A percentile compares a stretch with the other conserved stretches of the same genome.
Evolutionary conservation across 2,888 invertebrate species (phyloP).

Genomic region (Tenthredo mesomela): DNA sequence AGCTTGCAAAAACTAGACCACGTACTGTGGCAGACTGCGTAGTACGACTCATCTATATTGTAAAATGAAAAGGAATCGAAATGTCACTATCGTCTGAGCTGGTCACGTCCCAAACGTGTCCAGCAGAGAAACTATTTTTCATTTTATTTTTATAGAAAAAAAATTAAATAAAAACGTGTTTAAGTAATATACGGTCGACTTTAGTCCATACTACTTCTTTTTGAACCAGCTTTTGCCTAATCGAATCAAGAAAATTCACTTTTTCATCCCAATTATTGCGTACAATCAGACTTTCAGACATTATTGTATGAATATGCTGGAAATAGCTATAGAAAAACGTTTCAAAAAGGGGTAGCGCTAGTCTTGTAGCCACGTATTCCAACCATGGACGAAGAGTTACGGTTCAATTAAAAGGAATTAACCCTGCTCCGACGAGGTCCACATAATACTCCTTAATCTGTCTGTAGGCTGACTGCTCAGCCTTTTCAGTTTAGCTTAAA

Average conservation of each 20-base stretch:
- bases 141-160: background rate
- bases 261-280: background rate
- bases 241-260: background rate
- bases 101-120: background rate
- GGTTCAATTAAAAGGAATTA: constrained; percentile 25
- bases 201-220: background rate
- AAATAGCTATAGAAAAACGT: background rate
- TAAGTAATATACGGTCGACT: background rate
- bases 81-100: background rate
- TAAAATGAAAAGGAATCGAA: constrained; percentile 5
- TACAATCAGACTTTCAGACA: background rate
- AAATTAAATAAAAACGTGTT: no score
- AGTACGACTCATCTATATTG: background rate
- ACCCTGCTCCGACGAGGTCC: background rate
- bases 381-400: constrained; percentile 1
- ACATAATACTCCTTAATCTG: background rate
- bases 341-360: background rate
- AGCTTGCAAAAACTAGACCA: constrained; percentile 31
- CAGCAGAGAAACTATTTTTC: background rate
- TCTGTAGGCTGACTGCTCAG: background rate
- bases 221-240: no score
- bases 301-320: background rate
- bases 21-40: constrained; percentile 28
- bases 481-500: background rate
- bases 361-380: background rate